phyloP scores from a whole-genome alignment of 1,140 invertebrate species.

The Rhyzopertha dominica region DNA sequence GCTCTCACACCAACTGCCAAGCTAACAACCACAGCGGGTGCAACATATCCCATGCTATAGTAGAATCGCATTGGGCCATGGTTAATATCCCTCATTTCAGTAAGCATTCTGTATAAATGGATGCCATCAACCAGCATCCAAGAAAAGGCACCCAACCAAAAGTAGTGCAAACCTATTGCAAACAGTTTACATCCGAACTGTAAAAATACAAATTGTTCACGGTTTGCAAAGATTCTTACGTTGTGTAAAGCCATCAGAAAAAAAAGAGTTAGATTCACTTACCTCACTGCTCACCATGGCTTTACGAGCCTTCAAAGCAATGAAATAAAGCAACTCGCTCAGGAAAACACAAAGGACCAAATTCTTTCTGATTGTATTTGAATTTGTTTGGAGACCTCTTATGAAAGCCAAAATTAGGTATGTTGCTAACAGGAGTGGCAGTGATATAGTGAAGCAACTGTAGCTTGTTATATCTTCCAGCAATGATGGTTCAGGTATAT shows the following conservation, averaged over 20 bases:
- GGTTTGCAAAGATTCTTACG: too few species aligned
- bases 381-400: conserved; percentile 79
- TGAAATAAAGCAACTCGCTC: conserved; percentile 78
- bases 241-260: too few species aligned
- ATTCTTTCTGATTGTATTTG: conserved; percentile 92
- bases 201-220: too few species aligned
- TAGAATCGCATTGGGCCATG: conserved; percentile 93
- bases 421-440: conserved; percentile 72
- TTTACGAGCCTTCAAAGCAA: conserved; percentile 75
- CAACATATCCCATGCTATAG: conserved; percentile 90
- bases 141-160: conserved; percentile 81
- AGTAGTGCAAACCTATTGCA: conserved; percentile 89
- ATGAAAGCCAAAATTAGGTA: conserved; percentile 70
- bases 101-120: conserved; percentile 91
- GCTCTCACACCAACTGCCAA: conserved; percentile 86
- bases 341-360: conserved; percentile 83
- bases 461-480: conserved; percentile 84
- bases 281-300: conserved; percentile 70
- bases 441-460: conserved; percentile 77
- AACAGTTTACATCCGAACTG: conserved; percentile 83
- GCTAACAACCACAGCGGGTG: conserved; percentile 87
- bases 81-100: conserved; percentile 94
- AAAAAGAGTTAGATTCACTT: conserved; percentile 23
- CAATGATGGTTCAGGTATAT: conserved; percentile 77
- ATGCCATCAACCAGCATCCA: conserved; percentile 91